A percentile compares a stretch with the other conserved stretches of the same genome.
These are phyloP conservation scores for Montipora cactus DNA, from an alignment of 64 coral and sea anemone species.

Conservation along the genomic window DNA sequence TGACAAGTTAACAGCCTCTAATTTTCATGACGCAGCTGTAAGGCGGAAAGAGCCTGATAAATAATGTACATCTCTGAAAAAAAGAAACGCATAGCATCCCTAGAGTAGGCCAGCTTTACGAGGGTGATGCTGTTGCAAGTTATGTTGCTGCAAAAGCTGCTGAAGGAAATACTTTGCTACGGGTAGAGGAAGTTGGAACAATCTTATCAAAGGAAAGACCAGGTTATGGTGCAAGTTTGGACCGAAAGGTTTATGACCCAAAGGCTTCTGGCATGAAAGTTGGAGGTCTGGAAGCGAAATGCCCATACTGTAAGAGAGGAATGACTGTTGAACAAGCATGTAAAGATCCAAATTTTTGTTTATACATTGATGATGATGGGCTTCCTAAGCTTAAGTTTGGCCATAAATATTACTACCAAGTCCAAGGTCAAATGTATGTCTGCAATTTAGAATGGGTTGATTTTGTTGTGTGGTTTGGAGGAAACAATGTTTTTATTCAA, in stretches of 20 bases:
- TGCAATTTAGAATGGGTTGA: too few relatives aligned
- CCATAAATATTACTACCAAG: too few relatives aligned
- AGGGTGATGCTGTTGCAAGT: conserved; percentile 47
- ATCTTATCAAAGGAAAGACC: conserved; percentile 63
- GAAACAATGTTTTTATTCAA: too few relatives aligned
- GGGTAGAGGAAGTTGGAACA: conserved; percentile 75
- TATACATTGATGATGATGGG: too few relatives aligned
- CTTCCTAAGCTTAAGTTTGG: too few relatives aligned
- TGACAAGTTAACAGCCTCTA: conserved; percentile 67
- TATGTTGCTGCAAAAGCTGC: conserved; percentile 33
- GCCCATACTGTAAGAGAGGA: too few relatives aligned
- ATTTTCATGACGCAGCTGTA: conserved; percentile 63
- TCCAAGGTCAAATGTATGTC: too few relatives aligned
- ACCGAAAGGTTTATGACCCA: conserved; percentile 38
- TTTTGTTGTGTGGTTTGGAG: too few relatives aligned
- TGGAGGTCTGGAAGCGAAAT: too few relatives aligned
- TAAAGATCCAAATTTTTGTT: too few relatives aligned
- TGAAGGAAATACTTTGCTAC: conserved; percentile 34
- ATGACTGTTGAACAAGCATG: too few relatives aligned
- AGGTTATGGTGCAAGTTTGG: conserved; percentile 52
- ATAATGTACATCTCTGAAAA: conserved; percentile 57
- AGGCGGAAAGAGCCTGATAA: conserved; percentile 57
- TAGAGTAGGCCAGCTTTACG: conserved; percentile 53
- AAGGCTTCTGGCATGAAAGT: neutral
- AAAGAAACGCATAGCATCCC: neutral